Evolutionary conservation across 2,797 vertebrate genomes (phyloP).

Genomic region (Premnoplex brunnescens): DNA sequence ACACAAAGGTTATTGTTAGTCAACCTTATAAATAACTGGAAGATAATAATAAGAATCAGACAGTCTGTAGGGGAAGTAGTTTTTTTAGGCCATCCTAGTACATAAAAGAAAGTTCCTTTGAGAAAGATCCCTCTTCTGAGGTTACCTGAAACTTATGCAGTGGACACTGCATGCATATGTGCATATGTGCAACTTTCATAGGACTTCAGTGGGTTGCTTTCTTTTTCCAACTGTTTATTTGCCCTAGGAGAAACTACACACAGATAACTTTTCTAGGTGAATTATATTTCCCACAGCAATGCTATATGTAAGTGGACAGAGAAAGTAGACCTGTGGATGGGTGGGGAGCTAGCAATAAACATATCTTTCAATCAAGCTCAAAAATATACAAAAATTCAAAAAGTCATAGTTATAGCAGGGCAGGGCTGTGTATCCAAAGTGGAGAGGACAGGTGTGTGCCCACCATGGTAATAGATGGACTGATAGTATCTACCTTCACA

Average conservation of each 20-base stretch:
- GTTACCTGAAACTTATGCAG: background rate
- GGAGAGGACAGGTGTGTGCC: background rate
- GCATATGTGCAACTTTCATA: rapidly evolving
- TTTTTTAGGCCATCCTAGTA: background rate
- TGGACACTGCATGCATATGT: background rate
- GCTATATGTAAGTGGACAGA: background rate
- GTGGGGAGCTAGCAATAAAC: background rate
- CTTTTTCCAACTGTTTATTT: background rate
- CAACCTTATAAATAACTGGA: background rate
- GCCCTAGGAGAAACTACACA: background rate
- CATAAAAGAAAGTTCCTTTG: background rate
- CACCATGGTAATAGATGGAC: rapidly evolving
- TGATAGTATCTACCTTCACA: background rate
- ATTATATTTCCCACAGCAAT: background rate
- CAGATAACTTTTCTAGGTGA: background rate
- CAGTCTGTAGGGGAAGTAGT: background rate
- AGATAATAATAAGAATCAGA: background rate
- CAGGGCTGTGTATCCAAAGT: background rate
- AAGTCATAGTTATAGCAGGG: background rate
- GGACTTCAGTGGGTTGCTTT: background rate
- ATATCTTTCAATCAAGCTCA: background rate
- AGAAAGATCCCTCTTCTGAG: background rate
- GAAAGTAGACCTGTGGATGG: background rate
- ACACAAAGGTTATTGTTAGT: background rate
- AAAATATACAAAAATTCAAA: background rate